phyloP scores from a whole-genome alignment of 2,888 invertebrate genomes.

The Ormyrus rosae region DNA sequence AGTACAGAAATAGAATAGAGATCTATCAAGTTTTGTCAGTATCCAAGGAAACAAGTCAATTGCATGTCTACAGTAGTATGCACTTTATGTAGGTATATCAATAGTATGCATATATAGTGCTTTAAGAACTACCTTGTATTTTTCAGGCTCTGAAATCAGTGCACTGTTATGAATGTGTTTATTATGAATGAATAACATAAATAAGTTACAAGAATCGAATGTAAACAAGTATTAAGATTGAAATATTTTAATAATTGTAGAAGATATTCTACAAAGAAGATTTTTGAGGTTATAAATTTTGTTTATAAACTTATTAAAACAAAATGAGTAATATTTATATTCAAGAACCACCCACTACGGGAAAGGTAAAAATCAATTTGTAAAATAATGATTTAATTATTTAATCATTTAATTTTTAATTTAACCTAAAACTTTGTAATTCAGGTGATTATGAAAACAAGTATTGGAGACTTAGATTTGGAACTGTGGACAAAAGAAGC shows the following conservation, averaged over 20 bases:
- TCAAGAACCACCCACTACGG: slow-evolving; percentile 96
- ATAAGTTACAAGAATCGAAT: not conserved
- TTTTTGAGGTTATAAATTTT: slow-evolving; percentile 22
- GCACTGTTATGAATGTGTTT: not conserved
- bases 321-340: slow-evolving; percentile 98
- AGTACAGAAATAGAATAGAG: slow-evolving; percentile 49
- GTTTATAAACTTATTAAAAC: slow-evolving; percentile 27
- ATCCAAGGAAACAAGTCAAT: slow-evolving; percentile 56
- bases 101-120: slow-evolving; percentile 19
- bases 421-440: slow-evolving; percentile 17
- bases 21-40: slow-evolving; percentile 55
- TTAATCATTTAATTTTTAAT: slow-evolving; percentile 38
- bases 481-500: slow-evolving; percentile 98
- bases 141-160: no score
- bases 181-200: not conserved
- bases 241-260: not conserved
- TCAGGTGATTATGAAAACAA: slow-evolving; percentile 93
- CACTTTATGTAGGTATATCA: slow-evolving; percentile 32
- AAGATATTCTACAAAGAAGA: no score
- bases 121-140: slow-evolving; percentile 5
- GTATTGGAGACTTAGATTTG: slow-evolving; percentile 97
- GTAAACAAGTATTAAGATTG: slow-evolving; percentile 11
- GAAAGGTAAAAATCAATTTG: slow-evolving; percentile 83
- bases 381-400: slow-evolving; percentile 25
- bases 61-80: slow-evolving; percentile 41